A percentile compares a stretch with the other conserved stretches of the same genome.
Conservation (phyloP, 2,113 vertebrate genomes). For the Chrysemys picta region DNA sequence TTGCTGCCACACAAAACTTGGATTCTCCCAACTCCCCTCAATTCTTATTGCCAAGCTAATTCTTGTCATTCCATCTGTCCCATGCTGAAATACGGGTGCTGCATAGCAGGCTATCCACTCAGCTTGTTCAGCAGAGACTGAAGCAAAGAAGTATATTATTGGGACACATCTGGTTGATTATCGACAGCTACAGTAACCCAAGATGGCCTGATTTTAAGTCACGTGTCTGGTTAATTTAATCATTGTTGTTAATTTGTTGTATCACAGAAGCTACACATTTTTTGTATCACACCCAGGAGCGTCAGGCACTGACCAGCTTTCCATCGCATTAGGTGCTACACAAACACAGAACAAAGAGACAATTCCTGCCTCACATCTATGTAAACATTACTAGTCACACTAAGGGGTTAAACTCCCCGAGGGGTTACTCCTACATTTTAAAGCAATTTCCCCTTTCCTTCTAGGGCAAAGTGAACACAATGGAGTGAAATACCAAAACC, state of each 20-base stretch:
- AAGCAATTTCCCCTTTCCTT: neutral
- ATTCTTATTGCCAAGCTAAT: neutral
- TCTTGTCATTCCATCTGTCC: neutral
- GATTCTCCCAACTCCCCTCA: neutral
- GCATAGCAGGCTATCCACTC: neutral
- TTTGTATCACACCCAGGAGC: neutral
- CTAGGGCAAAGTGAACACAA: neutral
- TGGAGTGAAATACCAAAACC: neutral
- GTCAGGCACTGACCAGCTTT: neutral
- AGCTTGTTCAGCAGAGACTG: neutral
- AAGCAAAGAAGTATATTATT: neutral
- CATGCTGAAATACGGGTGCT: neutral
- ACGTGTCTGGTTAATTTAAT: neutral
- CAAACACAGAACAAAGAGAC: conserved; percentile 9
- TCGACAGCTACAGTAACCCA: neutral
- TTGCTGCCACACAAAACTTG: neutral
- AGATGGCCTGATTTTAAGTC: neutral
- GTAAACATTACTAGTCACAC: neutral
- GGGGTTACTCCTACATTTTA: neutral
- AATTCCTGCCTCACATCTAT: neutral
- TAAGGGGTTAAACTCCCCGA: neutral
- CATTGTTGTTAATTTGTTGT: neutral
- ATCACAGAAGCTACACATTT: neutral
- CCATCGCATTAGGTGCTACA: neutral
- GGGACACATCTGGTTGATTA: neutral